Evolutionary conservation across 2,888 invertebrate genomes (phyloP).

Genomic region (Geotrupes spiniger): DNA sequence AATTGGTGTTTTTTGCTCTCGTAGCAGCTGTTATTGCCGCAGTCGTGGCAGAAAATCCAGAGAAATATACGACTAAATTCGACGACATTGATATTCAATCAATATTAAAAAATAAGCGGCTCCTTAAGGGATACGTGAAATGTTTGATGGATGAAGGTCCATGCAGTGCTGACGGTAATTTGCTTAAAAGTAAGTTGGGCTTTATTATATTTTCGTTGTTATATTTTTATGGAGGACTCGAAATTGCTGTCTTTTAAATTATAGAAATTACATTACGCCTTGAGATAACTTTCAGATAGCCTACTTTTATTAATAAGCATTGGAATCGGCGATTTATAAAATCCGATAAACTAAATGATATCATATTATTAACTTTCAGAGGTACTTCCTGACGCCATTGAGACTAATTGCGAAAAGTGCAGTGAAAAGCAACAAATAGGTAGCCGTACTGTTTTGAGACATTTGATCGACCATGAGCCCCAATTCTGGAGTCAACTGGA

Average conservation of each 20-base stretch:
- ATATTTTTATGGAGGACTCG: neutral
- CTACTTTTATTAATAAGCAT: too few species aligned
- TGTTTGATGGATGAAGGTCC: conserved; percentile 63
- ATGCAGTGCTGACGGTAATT: conserved; percentile 67
- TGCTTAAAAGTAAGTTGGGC: conserved; percentile 54
- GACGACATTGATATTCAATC: conserved; percentile 68
- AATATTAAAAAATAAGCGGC: conserved; percentile 62
- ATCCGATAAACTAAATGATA: neutral
- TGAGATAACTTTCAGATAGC: too few species aligned
- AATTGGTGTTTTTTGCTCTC: neutral
- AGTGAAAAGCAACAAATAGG: conserved; percentile 57
- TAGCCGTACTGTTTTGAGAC: conserved; percentile 60
- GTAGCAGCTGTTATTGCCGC: neutral
- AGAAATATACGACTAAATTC: conserved; percentile 65
- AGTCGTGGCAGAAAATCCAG: conserved; percentile 25
- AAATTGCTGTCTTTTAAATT: neutral
- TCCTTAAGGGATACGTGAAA: conserved; percentile 66
- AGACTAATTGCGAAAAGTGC: conserved; percentile 63
- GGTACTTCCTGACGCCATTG: conserved; percentile 60
- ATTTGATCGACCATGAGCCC: conserved; percentile 60
- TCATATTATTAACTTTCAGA: conserved; percentile 38
- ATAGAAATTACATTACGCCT: neutral
- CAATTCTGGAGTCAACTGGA: conserved; percentile 64
- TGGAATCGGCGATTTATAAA: neutral
- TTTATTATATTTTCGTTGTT: neutral